phyloP scores from a whole-genome alignment of 1,140 invertebrate species.

The Musca domestica region DNA sequence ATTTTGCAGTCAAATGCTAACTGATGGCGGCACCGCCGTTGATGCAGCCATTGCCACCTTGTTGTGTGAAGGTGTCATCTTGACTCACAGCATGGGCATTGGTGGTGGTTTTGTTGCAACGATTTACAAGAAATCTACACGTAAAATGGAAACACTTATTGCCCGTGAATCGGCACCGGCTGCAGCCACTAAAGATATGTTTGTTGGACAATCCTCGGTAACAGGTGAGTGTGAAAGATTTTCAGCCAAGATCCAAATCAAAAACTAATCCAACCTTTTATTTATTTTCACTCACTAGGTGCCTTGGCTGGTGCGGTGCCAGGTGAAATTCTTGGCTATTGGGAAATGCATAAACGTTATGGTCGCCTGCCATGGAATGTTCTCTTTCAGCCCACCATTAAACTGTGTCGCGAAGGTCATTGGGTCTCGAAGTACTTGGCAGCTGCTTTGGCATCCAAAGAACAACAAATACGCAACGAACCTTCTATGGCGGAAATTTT shows the following conservation, averaged over 20 bases:
- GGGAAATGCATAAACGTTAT: slow-evolving; percentile 74
- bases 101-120: slow-evolving; percentile 86
- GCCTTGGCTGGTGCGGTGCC: slow-evolving; percentile 82
- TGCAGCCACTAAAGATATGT: slow-evolving; percentile 69
- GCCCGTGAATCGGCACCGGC: slow-evolving; percentile 80
- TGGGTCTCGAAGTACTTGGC: slow-evolving; percentile 72
- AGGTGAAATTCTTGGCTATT: slow-evolving; percentile 86
- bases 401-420: slow-evolving; percentile 70
- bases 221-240: slow-evolving; percentile 31
- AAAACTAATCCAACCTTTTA: too few species aligned
- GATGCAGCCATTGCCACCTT: slow-evolving; percentile 85
- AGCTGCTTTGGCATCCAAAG: slow-evolving; percentile 58
- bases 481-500: slow-evolving; percentile 64
- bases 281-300: slow-evolving; percentile 53
- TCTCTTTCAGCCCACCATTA: slow-evolving; percentile 75
- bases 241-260: too few species aligned
- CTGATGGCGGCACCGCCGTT: slow-evolving; percentile 77
- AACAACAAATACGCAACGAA: slow-evolving; percentile 61
- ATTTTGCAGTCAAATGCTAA: slow-evolving; percentile 58
- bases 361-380: slow-evolving; percentile 79
- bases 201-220: slow-evolving; percentile 51
- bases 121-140: slow-evolving; percentile 66
- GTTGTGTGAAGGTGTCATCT: slow-evolving; percentile 83
- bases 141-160: slow-evolving; percentile 65
- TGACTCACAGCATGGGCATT: slow-evolving; percentile 85